Evolutionary conservation across 2,888 invertebrate species (phyloP).

Genomic region (Lydus trimaculatus): DNA sequence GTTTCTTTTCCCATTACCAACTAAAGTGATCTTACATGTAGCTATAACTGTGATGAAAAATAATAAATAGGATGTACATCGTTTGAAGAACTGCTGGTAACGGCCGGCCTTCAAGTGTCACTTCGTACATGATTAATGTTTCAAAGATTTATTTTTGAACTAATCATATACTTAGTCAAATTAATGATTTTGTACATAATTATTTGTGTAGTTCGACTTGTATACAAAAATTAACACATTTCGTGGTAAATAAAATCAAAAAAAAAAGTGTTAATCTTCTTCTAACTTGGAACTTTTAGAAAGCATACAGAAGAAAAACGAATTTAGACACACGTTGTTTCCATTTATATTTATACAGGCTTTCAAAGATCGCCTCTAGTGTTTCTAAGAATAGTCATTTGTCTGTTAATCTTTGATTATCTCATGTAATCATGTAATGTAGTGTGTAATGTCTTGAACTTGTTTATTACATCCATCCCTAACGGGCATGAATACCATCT

Average conservation of each 20-base stretch:
- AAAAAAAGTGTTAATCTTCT: not conserved
- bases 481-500: not conserved
- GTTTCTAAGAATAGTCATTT: not conserved
- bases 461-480: constrained; percentile 11
- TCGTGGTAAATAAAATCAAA: not conserved
- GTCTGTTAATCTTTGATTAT: not conserved
- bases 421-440: not conserved
- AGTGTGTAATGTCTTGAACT: not conserved
- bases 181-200: constrained; percentile 54
- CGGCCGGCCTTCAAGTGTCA: constrained; percentile 42
- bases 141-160: constrained; percentile 51
- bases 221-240: constrained; percentile 2
- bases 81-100: constrained; percentile 22
- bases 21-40: not conserved
- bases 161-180: constrained; percentile 56
- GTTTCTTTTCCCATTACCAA: not conserved
- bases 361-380: not conserved
- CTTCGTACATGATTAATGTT: constrained; percentile 52
- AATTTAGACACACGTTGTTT: not conserved
- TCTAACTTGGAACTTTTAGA: not conserved
- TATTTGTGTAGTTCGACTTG: constrained; percentile 38
- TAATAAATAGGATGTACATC: constrained; percentile 29
- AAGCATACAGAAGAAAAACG: not conserved
- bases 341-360: not conserved
- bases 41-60: not conserved